A percentile compares a stretch with the other conserved stretches of the same genome.
Evolutionary conservation across 1,140 invertebrate species (phyloP).

Genomic region (Acyrthosiphon pisum): DNA sequence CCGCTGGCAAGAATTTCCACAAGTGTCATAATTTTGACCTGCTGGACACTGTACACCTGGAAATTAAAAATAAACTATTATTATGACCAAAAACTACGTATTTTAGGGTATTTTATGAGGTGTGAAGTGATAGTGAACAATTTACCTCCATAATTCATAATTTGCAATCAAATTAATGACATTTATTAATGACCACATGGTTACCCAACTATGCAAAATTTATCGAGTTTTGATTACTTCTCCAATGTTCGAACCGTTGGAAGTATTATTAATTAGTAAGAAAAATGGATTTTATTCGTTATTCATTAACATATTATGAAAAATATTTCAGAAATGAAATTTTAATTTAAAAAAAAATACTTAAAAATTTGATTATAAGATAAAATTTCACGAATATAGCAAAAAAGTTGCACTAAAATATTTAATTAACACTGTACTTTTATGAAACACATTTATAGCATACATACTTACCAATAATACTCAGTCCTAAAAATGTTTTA

Average conservation of each 20-base stretch:
- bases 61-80: conserved; percentile 35
- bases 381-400: neutral
- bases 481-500: neutral
- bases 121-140: neutral
- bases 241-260: no score
- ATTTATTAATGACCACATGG: no score
- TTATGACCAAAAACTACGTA: neutral
- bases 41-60: conserved; percentile 75
- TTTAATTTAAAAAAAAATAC: no score
- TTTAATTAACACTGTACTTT: neutral
- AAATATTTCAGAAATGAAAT: no score
- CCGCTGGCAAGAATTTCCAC: conserved; percentile 76
- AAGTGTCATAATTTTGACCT: conserved; percentile 81
- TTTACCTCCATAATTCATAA: no score
- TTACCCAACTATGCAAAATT: no score
- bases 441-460: neutral
- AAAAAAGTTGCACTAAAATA: neutral
- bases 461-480: neutral
- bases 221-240: no score
- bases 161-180: no score
- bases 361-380: neutral
- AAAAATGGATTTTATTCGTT: no score
- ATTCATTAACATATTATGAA: no score
- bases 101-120: neutral
- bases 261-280: no score